These are phyloP conservation scores for Drosophila navojoa DNA, from an alignment of 1,140 invertebrate genomes.

Conservation along the genomic window DNA sequence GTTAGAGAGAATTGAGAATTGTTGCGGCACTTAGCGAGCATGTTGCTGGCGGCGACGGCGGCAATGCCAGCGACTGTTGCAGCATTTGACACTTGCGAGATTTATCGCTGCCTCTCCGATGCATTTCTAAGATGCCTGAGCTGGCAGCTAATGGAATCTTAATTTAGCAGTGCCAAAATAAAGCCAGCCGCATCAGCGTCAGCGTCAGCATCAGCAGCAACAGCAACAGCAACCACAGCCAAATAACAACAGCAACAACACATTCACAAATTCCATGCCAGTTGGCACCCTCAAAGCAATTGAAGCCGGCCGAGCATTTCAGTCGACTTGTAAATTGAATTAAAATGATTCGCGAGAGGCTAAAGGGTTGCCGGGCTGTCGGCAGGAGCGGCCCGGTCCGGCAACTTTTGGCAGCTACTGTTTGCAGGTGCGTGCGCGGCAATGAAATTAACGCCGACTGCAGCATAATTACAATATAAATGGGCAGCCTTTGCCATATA, in stretches of 20 bases:
- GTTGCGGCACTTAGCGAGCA: conserved; percentile 74
- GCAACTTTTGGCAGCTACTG: conserved; percentile 48
- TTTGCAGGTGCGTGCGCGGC: conserved; percentile 62
- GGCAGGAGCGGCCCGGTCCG: conserved; percentile 18
- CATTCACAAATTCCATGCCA: conserved; percentile 72
- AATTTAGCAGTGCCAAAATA: conserved; percentile 82
- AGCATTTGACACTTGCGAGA: conserved; percentile 81
- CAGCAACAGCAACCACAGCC: conserved; percentile 22
- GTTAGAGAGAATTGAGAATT: conserved; percentile 69
- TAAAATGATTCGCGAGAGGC: conserved; percentile 70
- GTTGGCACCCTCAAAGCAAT: conserved; percentile 72
- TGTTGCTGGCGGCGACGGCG: conserved; percentile 47
- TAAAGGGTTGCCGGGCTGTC: conserved; percentile 43
- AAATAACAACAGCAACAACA: conserved; percentile 30
- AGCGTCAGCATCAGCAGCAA: conserved; percentile 37
- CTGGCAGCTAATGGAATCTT: conserved; percentile 82
- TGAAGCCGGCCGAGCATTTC: conserved; percentile 37
- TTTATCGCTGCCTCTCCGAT: conserved; percentile 72
- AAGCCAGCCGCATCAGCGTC: conserved; percentile 54
- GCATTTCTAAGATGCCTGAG: conserved; percentile 81
- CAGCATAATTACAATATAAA: conserved; percentile 80
- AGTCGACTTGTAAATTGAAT: conserved; percentile 80
- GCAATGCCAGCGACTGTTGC: conserved; percentile 25
- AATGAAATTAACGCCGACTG: conserved; percentile 78
- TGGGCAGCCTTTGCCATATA: conserved; percentile 71